Percentiles rank a stretch among this genome's conserved stretches.
Evolutionary conservation across 2,797 vertebrate genomes (phyloP).

Genomic region (Falco columbarius): DNA sequence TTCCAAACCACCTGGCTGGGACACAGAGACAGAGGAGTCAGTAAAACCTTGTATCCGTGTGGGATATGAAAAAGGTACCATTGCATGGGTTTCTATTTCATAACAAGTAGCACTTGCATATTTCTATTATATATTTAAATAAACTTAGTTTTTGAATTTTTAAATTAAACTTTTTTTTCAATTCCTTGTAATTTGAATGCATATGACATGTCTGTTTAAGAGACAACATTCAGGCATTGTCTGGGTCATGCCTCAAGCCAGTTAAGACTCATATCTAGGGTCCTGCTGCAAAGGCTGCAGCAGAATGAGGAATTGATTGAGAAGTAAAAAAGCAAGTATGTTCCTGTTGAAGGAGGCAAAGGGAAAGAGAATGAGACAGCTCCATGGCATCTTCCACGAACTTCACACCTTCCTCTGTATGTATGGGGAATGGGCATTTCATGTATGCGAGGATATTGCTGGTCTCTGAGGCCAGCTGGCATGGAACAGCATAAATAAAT

Average conservation of each 20-base stretch:
- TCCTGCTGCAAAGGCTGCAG: background rate
- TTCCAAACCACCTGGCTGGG: constrained; percentile 73
- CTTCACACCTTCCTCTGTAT: background rate
- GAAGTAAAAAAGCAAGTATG: background rate
- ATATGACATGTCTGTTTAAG: background rate
- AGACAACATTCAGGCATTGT: background rate
- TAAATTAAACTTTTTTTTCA: background rate
- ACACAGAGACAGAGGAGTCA: constrained; percentile 62
- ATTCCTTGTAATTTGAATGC: background rate
- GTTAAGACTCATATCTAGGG: background rate
- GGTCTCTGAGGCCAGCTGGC: background rate
- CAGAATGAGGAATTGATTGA: background rate
- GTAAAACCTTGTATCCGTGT: constrained; percentile 49
- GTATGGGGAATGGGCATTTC: background rate
- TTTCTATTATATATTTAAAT: background rate
- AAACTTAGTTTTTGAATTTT: background rate
- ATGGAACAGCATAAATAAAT: background rate
- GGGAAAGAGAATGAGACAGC: background rate
- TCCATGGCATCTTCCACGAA: background rate
- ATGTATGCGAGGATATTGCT: background rate
- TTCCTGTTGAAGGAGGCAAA: background rate
- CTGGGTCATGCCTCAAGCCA: background rate
- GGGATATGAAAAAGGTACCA: constrained; percentile 74
- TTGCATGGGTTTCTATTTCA: background rate
- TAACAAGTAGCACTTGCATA: background rate